Evolutionary conservation across 1,140 invertebrate genomes (phyloP).

Genomic region (Zeugodacus cucurbitae): DNA sequence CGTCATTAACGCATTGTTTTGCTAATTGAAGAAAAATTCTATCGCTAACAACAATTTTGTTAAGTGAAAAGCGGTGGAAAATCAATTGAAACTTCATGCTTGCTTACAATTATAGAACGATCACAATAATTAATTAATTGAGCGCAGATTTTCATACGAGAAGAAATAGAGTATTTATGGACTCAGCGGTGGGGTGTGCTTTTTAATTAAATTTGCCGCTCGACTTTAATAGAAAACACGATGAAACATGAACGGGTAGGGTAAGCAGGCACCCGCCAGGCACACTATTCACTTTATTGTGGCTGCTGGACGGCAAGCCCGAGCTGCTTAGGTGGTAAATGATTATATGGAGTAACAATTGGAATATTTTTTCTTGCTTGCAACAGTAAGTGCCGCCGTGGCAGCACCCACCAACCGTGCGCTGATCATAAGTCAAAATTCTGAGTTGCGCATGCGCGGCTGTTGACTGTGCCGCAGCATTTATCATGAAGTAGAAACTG

Average conservation of each 20-base stretch:
- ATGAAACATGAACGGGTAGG: not conserved
- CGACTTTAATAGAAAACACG: not conserved
- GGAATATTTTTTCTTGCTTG: not conserved
- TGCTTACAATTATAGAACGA: not conserved
- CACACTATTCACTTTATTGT: not conserved
- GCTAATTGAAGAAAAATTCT: not conserved
- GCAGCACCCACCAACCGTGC: not conserved
- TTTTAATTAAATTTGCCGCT: slow-evolving; percentile 22
- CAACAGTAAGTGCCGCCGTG: not conserved
- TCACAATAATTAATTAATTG: not conserved
- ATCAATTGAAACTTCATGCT: slow-evolving; percentile 25
- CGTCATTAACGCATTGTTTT: not conserved
- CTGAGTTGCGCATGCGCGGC: not conserved
- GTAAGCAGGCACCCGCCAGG: not conserved
- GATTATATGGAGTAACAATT: not conserved
- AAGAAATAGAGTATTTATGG: too few species aligned
- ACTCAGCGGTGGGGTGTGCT: not conserved
- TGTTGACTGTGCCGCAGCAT: too few species aligned
- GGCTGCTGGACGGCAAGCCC: not conserved
- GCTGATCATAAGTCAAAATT: not conserved
- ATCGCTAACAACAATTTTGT: not conserved
- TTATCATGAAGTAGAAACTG: not conserved
- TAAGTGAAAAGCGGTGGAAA: not conserved
- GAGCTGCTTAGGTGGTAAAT: not conserved
- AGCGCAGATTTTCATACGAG: too few species aligned